Evolutionary conservation across 1,140 invertebrate species (phyloP).

Genomic region (Chymomyza costata): DNA sequence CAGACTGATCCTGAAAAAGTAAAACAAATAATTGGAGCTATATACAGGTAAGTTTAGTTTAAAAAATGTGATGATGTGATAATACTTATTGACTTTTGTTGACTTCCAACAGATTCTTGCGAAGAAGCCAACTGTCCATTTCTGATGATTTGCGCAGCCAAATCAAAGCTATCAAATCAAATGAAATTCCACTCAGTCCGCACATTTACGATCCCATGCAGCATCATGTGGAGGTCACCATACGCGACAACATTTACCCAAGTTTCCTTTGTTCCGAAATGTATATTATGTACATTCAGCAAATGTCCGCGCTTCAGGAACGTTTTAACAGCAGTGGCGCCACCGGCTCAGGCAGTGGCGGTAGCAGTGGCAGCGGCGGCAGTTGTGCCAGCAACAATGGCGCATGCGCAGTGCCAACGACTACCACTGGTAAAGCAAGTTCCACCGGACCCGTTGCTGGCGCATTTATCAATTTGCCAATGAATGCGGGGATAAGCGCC

Average conservation of each 20-base stretch:
- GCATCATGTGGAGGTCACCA: slow-evolving; percentile 84
- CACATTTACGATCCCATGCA: slow-evolving; percentile 80
- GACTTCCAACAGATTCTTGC: slow-evolving; percentile 87
- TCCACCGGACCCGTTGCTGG: slow-evolving; percentile 26
- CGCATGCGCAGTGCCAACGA: slow-evolving; percentile 39
- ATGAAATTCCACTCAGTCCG: slow-evolving; percentile 78
- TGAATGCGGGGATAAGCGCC: slow-evolving; percentile 34
- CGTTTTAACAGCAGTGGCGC: slow-evolving; percentile 57
- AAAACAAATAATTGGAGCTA: slow-evolving; percentile 86
- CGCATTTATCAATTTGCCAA: slow-evolving; percentile 60
- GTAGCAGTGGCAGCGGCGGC: slow-evolving; percentile 31
- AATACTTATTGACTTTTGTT: no score
- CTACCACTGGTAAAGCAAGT: slow-evolving; percentile 26
- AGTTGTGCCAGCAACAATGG: slow-evolving; percentile 33
- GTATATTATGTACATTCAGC: slow-evolving; percentile 91
- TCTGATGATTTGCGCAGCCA: slow-evolving; percentile 84
- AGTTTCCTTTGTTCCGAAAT: slow-evolving; percentile 93
- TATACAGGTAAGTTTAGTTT: slow-evolving; percentile 83
- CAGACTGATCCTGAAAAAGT: slow-evolving; percentile 84
- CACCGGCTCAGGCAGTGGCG: slow-evolving; percentile 31
- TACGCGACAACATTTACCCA: slow-evolving; percentile 90
- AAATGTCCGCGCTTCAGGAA: slow-evolving; percentile 69
- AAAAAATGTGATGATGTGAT: not conserved
- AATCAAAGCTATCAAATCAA: slow-evolving; percentile 81
- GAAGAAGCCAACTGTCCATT: slow-evolving; percentile 88